A percentile compares a stretch with the other conserved stretches of the same genome.
These are phyloP conservation scores for Schizaphis graminum DNA, from an alignment of 2,888 invertebrate genomes.

Conservation along the genomic window DNA sequence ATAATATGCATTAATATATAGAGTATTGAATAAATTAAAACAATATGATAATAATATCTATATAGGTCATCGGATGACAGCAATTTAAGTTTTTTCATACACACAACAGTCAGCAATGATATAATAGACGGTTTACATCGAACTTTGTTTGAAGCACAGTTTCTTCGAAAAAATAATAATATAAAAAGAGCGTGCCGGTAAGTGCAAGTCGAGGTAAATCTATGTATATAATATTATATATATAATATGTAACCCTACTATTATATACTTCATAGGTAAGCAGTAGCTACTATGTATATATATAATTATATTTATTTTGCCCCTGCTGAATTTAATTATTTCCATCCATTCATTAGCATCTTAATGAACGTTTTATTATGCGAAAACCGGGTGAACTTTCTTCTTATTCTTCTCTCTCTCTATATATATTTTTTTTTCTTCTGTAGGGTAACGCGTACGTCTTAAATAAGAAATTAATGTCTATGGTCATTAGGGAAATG, in stretches of 20 bases:
- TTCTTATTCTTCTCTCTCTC: neutral
- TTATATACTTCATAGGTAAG: neutral
- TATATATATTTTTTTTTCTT: neutral
- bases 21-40: neutral
- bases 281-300: neutral
- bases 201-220: neutral
- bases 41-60: neutral
- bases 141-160: conserved; percentile 5
- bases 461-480: conserved; percentile 55
- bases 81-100: neutral
- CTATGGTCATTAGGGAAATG: conserved; percentile 35
- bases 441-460: neutral
- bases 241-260: neutral
- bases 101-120: neutral
- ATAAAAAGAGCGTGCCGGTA: neutral
- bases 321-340: conserved; percentile 52
- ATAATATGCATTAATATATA: neutral
- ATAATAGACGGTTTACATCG: neutral
- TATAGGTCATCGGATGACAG: neutral
- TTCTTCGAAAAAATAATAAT: neutral
- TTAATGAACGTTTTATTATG: conserved; percentile 59
- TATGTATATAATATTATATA: neutral
- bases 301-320: neutral
- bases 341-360: conserved; percentile 56
- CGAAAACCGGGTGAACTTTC: conserved; percentile 38